Conservation (phyloP, 2,113 vertebrate species). For the Paralichthys olivaceus region DNA sequence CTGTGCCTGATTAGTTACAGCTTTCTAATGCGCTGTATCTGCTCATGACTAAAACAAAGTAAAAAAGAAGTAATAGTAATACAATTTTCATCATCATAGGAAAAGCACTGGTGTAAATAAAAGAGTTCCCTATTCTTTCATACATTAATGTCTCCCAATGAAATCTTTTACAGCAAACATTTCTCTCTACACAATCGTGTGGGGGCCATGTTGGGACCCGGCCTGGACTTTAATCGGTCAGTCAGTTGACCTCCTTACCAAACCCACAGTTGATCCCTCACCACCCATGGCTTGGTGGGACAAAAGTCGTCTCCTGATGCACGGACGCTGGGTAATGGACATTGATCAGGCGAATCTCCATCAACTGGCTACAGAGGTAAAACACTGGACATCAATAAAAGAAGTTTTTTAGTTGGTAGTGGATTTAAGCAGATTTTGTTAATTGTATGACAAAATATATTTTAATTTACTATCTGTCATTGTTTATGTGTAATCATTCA, state of each 20-base stretch:
- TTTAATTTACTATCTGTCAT: background rate
- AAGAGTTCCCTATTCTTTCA: background rate
- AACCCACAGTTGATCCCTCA: conserved; percentile 92
- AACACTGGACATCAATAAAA: background rate
- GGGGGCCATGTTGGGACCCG: conserved; percentile 98
- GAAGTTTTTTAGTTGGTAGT: background rate
- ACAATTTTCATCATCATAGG: background rate
- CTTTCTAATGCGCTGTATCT: background rate
- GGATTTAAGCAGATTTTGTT: background rate
- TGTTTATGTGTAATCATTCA: background rate
- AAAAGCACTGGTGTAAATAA: background rate
- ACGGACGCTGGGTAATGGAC: conserved; percentile 93
- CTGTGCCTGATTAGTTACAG: background rate
- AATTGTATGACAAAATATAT: background rate
- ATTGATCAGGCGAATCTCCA: conserved; percentile 97
- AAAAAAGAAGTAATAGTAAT: background rate
- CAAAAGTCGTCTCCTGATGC: conserved; percentile 94
- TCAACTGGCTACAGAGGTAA: conserved; percentile 96
- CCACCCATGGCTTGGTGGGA: conserved; percentile 96
- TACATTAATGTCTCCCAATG: background rate
- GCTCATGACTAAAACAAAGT: background rate
- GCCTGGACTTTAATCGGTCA: conserved; percentile 97
- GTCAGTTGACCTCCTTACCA: conserved; percentile 94
- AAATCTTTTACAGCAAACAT: conserved; percentile 86
- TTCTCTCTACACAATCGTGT: conserved; percentile 94